These are phyloP conservation scores for Eupeodes latifasciatus DNA, from an alignment of 2,888 invertebrate genomes.

Conservation along the genomic window DNA sequence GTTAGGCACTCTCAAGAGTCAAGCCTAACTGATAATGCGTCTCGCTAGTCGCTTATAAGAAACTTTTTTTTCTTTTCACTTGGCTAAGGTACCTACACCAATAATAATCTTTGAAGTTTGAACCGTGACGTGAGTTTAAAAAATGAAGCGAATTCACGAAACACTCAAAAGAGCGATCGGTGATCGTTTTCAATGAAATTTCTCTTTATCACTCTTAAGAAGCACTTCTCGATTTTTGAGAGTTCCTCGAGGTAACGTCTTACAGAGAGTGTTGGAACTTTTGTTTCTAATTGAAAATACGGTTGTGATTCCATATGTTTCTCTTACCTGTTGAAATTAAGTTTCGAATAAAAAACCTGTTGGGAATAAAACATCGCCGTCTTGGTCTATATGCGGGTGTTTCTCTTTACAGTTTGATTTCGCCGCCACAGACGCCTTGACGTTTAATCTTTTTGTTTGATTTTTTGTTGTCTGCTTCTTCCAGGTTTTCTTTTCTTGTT, in stretches of 20 bases:
- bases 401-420: slow-evolving; percentile 70
- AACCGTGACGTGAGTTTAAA: neutral
- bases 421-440: slow-evolving; percentile 29
- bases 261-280: neutral
- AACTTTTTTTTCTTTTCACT: neutral
- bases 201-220: slow-evolving; percentile 45
- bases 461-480: slow-evolving; percentile 13
- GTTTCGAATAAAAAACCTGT: neutral
- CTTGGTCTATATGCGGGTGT: slow-evolving; percentile 61
- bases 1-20: neutral
- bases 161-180: slow-evolving; percentile 8
- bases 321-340: slow-evolving; percentile 56
- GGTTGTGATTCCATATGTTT: neutral
- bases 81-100: no score
- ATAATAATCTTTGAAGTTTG: neutral
- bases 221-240: neutral
- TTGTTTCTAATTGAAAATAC: neutral
- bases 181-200: neutral
- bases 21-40: neutral
- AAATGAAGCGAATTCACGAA: slow-evolving; percentile 34
- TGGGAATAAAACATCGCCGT: slow-evolving; percentile 6
- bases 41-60: slow-evolving; percentile 36
- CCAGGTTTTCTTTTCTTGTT: slow-evolving; percentile 62
- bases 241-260: neutral
- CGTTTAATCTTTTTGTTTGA: neutral